These are phyloP conservation scores for Anolis apletophallus DNA, from an alignment of 2,797 vertebrate species.

Conservation along the genomic window DNA sequence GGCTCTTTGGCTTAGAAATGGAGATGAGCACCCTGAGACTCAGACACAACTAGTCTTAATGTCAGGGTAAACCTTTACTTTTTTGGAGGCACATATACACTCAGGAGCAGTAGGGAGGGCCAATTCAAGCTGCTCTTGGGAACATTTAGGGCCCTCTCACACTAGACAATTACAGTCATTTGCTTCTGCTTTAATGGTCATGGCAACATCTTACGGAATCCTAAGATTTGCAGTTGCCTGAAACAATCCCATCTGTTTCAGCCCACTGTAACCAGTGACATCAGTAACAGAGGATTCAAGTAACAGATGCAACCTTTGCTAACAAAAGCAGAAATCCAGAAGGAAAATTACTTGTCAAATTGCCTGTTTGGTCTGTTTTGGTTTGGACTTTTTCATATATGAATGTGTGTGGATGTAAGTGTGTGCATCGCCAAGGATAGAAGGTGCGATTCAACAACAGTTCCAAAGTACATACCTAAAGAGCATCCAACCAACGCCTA, in stretches of 20 bases:
- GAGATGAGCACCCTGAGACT: no score
- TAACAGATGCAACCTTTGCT: neutral
- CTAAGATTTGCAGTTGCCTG: no score
- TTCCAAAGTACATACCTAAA: slow-evolving; percentile 24
- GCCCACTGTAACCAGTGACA: slow-evolving; percentile 35
- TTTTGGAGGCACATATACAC: no score
- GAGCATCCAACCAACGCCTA: slow-evolving; percentile 10
- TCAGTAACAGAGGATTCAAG: slow-evolving; percentile 39
- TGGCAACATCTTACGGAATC: no score
- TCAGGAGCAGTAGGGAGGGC: no score
- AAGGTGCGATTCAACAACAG: slow-evolving; percentile 33
- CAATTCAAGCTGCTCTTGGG: no score
- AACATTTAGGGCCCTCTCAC: no score
- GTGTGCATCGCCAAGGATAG: neutral
- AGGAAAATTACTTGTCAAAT: slow-evolving; percentile 44
- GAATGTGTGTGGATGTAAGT: neutral
- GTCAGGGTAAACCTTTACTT: no score
- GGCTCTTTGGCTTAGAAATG: no score
- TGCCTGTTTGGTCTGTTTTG: slow-evolving; percentile 20
- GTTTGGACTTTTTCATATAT: neutral
- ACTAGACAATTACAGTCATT: no score
- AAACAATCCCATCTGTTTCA: slow-evolving; percentile 45
- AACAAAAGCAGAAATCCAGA: slow-evolving; percentile 48
- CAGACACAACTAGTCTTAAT: no score
- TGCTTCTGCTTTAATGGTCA: no score